Percentiles rank a stretch among this genome's conserved stretches.
Conservation (phyloP, 2,113 vertebrate species). For the Pseudorasbora parva region DNA sequence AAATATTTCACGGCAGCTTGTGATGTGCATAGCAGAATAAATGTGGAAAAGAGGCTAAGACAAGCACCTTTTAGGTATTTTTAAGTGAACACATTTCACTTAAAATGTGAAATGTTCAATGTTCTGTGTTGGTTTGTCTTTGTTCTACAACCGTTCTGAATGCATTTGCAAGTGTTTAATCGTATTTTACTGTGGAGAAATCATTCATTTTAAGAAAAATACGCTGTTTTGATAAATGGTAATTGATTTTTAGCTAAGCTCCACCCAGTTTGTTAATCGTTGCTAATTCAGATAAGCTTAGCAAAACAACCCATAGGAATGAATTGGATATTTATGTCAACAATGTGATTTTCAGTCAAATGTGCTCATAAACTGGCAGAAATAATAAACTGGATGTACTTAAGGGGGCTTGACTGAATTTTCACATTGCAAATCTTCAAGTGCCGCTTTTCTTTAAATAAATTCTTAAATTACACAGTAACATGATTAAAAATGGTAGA, state of each 20-base stretch:
- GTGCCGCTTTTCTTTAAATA: neutral
- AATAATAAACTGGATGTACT: neutral
- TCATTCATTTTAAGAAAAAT: neutral
- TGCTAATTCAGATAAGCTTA: neutral
- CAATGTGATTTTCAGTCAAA: neutral
- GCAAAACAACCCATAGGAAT: neutral
- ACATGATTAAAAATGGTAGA: neutral
- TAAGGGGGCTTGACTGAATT: neutral
- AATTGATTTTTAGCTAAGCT: neutral
- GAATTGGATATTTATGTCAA: neutral
- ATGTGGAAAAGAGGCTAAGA: neutral
- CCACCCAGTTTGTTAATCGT: neutral
- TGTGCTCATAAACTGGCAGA: neutral
- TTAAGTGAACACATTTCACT: neutral
- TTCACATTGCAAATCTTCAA: neutral
- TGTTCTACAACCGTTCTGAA: too few relatives aligned
- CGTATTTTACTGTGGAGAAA: neutral
- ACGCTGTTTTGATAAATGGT: neutral
- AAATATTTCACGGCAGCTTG: neutral
- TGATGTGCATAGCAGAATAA: too few relatives aligned
- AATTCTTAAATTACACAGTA: neutral
- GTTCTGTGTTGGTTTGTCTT: neutral
- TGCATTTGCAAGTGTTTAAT: neutral
- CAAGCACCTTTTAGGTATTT: neutral
- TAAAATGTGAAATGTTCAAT: too few relatives aligned